Base-by-base conservation (phyloP, 2,113 vertebrate species). In the Mesembrinibis cayennensis region DNA sequence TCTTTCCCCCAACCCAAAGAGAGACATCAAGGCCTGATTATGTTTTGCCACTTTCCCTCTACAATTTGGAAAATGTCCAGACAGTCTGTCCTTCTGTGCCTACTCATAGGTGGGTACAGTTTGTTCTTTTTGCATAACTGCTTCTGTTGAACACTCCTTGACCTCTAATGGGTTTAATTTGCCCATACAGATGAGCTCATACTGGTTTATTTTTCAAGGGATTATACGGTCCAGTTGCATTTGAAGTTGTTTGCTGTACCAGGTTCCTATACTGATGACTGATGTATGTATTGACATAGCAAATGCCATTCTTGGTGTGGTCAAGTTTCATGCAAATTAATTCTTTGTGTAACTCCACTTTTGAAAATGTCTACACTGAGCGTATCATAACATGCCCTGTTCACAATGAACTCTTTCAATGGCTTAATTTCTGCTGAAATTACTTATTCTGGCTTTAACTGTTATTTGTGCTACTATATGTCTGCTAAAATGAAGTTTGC, bases 231-330 rank as follows among this genome's bases (percentile, higher is more conserved):
- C 45, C 27, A 59, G 56, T 82, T 84, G 44, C 34, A 23, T 59
- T 69, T 76, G 42, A 89, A 82, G 70, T 55, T 61, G 70, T 76
- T 94, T 93, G 70, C 58, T 61, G 0, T 73, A 88, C 80, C 82
- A 53, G 16, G 36, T 95, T 91, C 49, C 53, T 69, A n/a, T 36
- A 34, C 52, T 25, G 84, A 72, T 89, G 91, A 66, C 58, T 77
- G 90, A 90, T 70, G 11, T 4, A 16, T 67, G 19, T 91, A 88
- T 88, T 96, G 74, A 82, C 92, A 85, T 2, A 91, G n/a, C 20
- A 70, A 70, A 72, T 85, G 40, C 70, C 44, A 20, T 52, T 93
- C 49, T 82, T 89, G 62, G 36, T 21, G 29, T 10, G 20, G 22
- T 71, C 65, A 82, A 36, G 34, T 87, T 94, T 82, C 56, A 56